Conservation (phyloP, 2,797 vertebrate genomes). For the Protonibea diacanthus region DNA sequence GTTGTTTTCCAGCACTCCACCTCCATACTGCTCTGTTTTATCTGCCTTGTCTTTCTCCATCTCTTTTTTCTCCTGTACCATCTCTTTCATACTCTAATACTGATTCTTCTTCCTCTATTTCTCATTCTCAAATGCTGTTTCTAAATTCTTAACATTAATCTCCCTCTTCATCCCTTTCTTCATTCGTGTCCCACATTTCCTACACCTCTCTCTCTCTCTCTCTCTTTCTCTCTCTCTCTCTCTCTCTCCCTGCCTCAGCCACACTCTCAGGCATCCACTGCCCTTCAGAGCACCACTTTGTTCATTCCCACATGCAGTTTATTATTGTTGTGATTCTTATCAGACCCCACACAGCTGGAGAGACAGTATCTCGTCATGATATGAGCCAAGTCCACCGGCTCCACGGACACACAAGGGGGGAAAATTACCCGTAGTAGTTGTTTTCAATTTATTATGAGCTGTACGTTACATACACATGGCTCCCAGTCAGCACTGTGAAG, state of each 20-base stretch:
- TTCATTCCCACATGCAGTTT: conserved; percentile 48
- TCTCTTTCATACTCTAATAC: background rate
- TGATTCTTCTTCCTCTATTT: background rate
- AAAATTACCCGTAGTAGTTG: conserved; percentile 41
- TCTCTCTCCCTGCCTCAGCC: conserved; percentile 8
- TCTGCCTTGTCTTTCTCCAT: background rate
- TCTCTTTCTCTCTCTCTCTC: background rate
- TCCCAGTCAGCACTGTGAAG: conserved; percentile 56
- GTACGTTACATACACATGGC: conserved; percentile 35
- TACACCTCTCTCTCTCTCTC: background rate
- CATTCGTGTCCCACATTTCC: conserved; percentile 22
- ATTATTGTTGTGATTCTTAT: conserved; percentile 57
- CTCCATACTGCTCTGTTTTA: conserved; percentile 11
- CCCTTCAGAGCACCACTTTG: conserved; percentile 26
- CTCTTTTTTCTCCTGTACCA: background rate
- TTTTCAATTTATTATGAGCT: conserved; percentile 66
- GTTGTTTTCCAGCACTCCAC: conserved; percentile 3
- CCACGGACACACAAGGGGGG: conserved; percentile 29
- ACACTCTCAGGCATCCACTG: conserved; percentile 8
- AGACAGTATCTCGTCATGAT: conserved; percentile 50
- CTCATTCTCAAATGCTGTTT: background rate
- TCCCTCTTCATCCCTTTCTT: background rate
- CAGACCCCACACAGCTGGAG: conserved; percentile 49
- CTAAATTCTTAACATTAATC: background rate
- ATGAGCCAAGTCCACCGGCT: conserved; percentile 27